These are phyloP conservation scores for Geotrupes spiniger DNA, from an alignment of 2,888 invertebrate genomes.

Conservation along the genomic window DNA sequence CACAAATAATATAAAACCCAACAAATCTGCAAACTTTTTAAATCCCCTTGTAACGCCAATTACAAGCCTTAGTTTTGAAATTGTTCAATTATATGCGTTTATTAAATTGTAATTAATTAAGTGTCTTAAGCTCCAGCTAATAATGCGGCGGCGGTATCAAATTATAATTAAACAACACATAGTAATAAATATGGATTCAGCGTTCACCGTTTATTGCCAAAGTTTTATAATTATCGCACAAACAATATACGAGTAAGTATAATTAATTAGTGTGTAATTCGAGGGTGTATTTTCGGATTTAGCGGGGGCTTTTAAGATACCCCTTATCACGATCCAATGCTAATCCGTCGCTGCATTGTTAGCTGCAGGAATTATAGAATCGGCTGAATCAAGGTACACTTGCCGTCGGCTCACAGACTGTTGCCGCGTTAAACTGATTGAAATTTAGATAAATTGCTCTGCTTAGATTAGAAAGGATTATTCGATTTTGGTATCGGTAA, in stretches of 20 bases:
- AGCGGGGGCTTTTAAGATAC: slow-evolving; percentile 33
- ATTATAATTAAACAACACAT: neutral
- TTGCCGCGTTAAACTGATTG: slow-evolving; percentile 35
- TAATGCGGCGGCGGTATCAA: no score
- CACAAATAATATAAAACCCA: no score
- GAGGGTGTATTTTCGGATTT: slow-evolving; percentile 34
- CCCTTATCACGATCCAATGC: slow-evolving; percentile 39
- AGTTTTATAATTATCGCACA: slow-evolving; percentile 17
- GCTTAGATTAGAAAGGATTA: slow-evolving; percentile 32
- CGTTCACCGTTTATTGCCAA: slow-evolving; percentile 15
- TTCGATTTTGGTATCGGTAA: slow-evolving; percentile 24
- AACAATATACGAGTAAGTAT: slow-evolving; percentile 21
- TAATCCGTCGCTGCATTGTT: slow-evolving; percentile 38
- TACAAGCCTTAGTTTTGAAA: no score
- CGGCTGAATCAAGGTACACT: slow-evolving; percentile 31
- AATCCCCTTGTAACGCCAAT: no score
- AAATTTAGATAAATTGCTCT: slow-evolving; percentile 37
- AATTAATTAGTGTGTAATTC: slow-evolving; percentile 33
- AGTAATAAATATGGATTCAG: slow-evolving; percentile 14
- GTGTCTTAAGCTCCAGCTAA: no score
- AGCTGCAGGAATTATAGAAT: slow-evolving; percentile 38
- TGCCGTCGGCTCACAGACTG: slow-evolving; percentile 19
- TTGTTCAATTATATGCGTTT: no score
- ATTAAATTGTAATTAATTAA: no score
- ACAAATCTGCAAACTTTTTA: no score